Evolutionary conservation across 2,888 invertebrate genomes (phyloP).

Genomic region (Polyommatus iphigenia): DNA sequence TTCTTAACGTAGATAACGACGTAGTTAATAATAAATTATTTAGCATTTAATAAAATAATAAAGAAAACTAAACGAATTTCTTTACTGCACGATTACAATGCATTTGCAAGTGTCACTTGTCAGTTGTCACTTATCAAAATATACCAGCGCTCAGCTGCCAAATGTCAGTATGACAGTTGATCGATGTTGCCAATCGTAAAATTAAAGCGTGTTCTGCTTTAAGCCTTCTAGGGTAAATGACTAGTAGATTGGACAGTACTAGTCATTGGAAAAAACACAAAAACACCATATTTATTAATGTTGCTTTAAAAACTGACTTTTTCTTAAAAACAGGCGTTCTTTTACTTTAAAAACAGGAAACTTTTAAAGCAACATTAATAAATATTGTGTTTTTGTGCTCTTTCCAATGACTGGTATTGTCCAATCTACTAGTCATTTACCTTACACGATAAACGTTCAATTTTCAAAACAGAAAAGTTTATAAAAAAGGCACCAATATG

Average conservation of each 20-base stretch:
- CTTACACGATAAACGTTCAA: too few species aligned
- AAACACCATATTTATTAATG: too few species aligned
- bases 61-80: neutral
- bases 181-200: neutral
- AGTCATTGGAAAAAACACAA: too few species aligned
- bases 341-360: too few species aligned
- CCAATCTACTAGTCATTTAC: too few species aligned
- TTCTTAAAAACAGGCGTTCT: too few species aligned
- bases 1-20: neutral
- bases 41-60: neutral
- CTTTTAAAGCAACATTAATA: too few species aligned
- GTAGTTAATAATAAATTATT: slow-evolving; percentile 1
- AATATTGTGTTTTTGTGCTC: too few species aligned
- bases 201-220: neutral
- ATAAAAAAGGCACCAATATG: neutral
- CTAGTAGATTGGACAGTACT: too few species aligned
- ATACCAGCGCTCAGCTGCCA: neutral
- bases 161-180: neutral
- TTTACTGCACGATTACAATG: neutral
- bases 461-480: neutral
- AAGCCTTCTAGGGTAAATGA: too few species aligned
- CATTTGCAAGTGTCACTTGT: neutral
- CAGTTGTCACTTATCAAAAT: neutral
- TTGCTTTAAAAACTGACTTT: too few species aligned
- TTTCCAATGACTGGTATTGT: too few species aligned